Percentiles rank a stretch among this genome's conserved stretches.
Evolutionary conservation across 2,113 vertebrate species (phyloP).

Genomic region (Leptocoma aspasia): DNA sequence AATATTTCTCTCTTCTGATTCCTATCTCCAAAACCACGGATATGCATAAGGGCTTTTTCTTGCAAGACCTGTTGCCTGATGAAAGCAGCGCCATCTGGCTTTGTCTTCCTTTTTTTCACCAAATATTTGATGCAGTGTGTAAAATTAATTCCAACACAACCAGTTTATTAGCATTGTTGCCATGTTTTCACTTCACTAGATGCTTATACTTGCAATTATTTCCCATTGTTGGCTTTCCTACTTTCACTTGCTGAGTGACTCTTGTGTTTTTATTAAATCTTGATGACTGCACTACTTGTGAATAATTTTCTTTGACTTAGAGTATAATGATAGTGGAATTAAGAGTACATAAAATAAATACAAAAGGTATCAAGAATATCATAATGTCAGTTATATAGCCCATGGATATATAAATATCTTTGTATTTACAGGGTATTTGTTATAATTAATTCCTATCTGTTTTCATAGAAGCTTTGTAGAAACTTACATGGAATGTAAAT

Average conservation of each 20-base stretch:
- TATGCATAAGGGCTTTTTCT: background rate
- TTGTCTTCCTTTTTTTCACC: background rate
- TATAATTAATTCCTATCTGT: background rate
- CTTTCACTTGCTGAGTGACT: background rate
- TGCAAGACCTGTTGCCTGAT: background rate
- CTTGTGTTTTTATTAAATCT: background rate
- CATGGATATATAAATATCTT: background rate
- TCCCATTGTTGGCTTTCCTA: background rate
- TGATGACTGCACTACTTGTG: background rate
- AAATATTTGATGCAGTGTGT: background rate
- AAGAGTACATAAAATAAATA: background rate
- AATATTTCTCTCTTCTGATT: background rate
- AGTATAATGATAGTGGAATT: background rate
- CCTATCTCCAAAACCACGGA: background rate
- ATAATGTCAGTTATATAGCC: background rate
- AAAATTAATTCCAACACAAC: background rate
- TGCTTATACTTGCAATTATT: background rate
- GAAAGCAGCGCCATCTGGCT: slow-evolving; percentile 42
- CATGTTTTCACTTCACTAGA: background rate
- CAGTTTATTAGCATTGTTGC: background rate
- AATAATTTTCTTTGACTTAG: background rate
- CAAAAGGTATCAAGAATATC: background rate
- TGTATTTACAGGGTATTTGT: background rate
- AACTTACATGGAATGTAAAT: background rate
- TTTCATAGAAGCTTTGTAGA: background rate